Percentiles rank a stretch among this genome's conserved stretches.
Evolutionary conservation across 2,797 vertebrate species (phyloP).

Genomic region (Scolopax rusticola): DNA sequence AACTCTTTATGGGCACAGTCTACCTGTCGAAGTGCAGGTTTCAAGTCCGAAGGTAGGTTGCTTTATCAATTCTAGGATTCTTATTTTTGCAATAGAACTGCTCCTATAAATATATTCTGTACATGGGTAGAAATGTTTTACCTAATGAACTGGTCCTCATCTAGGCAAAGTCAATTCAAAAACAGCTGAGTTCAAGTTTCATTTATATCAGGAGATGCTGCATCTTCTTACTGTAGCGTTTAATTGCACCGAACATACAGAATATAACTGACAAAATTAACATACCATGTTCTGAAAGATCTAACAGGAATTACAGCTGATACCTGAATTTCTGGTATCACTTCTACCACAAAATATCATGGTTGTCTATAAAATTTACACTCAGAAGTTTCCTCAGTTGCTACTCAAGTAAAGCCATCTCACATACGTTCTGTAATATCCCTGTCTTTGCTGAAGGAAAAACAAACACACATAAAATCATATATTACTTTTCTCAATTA

Average conservation of each 20-base stretch:
- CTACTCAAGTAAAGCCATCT: not conserved
- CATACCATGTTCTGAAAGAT: not conserved
- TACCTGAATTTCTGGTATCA: not conserved
- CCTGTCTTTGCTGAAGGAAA: not conserved
- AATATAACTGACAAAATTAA: not conserved
- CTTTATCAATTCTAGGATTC: not conserved
- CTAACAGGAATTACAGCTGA: not conserved
- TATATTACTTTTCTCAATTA: not conserved
- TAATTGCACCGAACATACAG: not conserved
- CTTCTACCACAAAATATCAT: not conserved
- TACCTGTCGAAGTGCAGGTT: constrained; percentile 52
- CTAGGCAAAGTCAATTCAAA: not conserved
- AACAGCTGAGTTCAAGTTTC: not conserved
- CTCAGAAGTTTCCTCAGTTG: not conserved
- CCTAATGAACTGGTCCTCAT: not conserved
- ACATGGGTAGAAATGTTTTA: not conserved
- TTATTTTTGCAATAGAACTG: not conserved
- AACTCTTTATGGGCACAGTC: constrained; percentile 19
- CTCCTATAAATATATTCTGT: not conserved
- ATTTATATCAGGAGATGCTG: not conserved
- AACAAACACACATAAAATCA: not conserved
- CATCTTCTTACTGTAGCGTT: not conserved
- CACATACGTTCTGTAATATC: not conserved
- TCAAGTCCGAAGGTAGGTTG: not conserved
- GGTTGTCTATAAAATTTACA: not conserved